phyloP scores from a whole-genome alignment of 2,888 invertebrate genomes.

The Hoplodrina blanda region DNA sequence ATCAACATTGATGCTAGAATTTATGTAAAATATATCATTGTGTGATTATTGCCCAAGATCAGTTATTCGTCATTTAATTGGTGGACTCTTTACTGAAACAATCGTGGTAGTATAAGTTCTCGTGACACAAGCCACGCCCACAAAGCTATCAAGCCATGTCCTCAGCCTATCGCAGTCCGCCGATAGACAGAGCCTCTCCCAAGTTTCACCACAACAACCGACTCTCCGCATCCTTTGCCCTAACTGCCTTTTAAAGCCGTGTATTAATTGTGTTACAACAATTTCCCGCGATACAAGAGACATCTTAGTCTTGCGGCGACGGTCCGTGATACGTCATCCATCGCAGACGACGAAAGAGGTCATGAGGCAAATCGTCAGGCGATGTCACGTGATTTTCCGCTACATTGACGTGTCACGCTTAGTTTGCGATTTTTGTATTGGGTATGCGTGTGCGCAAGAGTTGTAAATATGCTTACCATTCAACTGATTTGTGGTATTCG shows the following conservation, averaged over 20 bases:
- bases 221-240: too few relatives aligned
- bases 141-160: not conserved
- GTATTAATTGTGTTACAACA: not conserved
- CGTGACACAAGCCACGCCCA: constrained; percentile 2
- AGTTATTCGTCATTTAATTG: constrained; percentile 9
- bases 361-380: not conserved
- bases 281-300: not conserved
- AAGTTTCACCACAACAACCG: not conserved
- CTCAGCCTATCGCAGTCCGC: not conserved
- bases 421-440: not conserved
- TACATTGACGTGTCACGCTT: too few relatives aligned
- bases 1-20: not conserved
- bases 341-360: not conserved
- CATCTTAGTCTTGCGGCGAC: not conserved
- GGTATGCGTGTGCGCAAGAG: not conserved
- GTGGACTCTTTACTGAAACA: not conserved
- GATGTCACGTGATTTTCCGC: not conserved
- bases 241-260: too few relatives aligned
- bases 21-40: too few relatives aligned
- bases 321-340: not conserved
- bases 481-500: constrained; percentile 96
- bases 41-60: constrained; percentile 8
- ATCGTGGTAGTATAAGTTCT: not conserved
- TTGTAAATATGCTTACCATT: constrained; percentile 91
- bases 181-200: not conserved